Conservation (phyloP, 2,113 vertebrate species). For the Motacilla tschutschensis region DNA sequence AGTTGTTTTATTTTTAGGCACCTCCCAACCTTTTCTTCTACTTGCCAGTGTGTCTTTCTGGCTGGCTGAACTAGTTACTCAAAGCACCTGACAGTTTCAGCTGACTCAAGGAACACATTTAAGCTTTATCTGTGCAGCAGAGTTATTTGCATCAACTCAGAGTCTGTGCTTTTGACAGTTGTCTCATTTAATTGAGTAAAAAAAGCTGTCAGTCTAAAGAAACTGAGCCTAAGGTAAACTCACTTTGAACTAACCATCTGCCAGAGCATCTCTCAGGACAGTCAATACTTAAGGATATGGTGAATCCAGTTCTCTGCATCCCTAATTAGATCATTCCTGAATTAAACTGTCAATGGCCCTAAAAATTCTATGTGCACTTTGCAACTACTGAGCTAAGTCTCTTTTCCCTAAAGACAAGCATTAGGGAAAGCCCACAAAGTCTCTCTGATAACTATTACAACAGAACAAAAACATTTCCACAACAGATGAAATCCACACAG, state of each 20-base stretch:
- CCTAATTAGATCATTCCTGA: slow-evolving; percentile 75
- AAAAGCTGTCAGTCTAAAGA: slow-evolving; percentile 79
- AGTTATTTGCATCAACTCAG: slow-evolving; percentile 71
- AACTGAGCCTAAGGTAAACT: slow-evolving; percentile 76
- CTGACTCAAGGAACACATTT: slow-evolving; percentile 65
- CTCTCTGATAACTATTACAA: neutral
- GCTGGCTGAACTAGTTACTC: slow-evolving; percentile 64
- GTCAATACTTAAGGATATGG: slow-evolving; percentile 64
- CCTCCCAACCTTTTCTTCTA: slow-evolving; percentile 55
- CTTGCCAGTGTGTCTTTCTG: slow-evolving; percentile 51
- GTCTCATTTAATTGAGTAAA: slow-evolving; percentile 79
- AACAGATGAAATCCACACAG: slow-evolving; percentile 28
- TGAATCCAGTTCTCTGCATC: slow-evolving; percentile 57
- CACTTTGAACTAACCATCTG: slow-evolving; percentile 79
- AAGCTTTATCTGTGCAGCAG: slow-evolving; percentile 55
- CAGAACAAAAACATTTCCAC: slow-evolving; percentile 9
- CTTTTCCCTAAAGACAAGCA: slow-evolving; percentile 38
- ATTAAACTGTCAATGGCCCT: slow-evolving; percentile 67
- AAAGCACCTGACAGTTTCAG: slow-evolving; percentile 58
- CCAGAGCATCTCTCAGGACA: slow-evolving; percentile 73
- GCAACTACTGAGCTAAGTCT: slow-evolving; percentile 54
- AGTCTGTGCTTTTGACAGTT: slow-evolving; percentile 72
- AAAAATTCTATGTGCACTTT: slow-evolving; percentile 41
- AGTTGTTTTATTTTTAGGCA: slow-evolving; percentile 64
- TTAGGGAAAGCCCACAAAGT: neutral